Conservation (phyloP, 2,113 vertebrate species). For the Calyptommatus sinebrachiatus region DNA sequence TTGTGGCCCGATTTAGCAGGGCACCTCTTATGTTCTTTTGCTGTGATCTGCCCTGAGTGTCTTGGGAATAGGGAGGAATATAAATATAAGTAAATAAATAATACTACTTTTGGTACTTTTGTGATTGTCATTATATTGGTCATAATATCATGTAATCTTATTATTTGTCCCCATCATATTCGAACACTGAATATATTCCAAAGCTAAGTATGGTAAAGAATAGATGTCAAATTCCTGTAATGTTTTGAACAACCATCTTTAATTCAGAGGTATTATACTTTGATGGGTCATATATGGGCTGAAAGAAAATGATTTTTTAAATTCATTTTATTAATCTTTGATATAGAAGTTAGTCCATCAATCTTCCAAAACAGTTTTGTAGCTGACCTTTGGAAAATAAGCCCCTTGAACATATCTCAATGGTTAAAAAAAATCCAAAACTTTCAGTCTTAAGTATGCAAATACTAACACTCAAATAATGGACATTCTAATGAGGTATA, state of each 20-base stretch:
- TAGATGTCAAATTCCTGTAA: no score
- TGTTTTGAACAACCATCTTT: no score
- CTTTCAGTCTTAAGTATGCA: no score
- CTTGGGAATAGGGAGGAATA: no score
- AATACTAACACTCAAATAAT: no score
- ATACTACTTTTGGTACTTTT: not conserved
- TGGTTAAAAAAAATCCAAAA: not conserved
- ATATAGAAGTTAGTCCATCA: not conserved
- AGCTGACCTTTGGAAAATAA: not conserved
- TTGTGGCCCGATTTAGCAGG: no score
- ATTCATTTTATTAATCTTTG: not conserved
- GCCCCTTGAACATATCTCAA: not conserved
- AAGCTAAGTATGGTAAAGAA: no score
- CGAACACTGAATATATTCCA: not conserved
- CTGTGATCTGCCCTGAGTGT: no score
- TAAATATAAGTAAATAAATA: not conserved
- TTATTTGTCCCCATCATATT: not conserved
- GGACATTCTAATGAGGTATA: no score
- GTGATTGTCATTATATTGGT: not conserved
- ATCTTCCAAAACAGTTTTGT: not conserved
- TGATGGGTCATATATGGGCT: no score
- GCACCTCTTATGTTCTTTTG: no score
- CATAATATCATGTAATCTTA: not conserved
- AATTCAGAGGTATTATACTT: not conserved
- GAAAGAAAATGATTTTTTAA: not conserved